Base-by-base conservation (phyloP, 2,888 invertebrate genomes). In the Synergus gifuensis region DNA sequence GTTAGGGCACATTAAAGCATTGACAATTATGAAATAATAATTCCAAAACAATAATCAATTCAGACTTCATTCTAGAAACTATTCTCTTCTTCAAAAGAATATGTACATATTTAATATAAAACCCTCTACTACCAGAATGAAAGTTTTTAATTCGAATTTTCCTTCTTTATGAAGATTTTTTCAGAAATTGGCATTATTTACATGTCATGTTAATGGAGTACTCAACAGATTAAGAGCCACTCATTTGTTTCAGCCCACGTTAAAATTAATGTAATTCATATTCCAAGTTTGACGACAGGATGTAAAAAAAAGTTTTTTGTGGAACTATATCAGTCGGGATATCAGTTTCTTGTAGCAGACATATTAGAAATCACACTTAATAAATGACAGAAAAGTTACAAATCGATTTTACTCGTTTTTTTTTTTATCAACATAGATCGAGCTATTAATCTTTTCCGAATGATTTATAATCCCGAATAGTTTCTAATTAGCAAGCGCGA, bases 191-290 rank as follows among this genome's bases (percentile, higher is more conserved):
- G 11, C 14, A 46, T 46, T n/a, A 67, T 28, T 63, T 63, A 14
- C 16, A 16, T n/a, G 22, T 11, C 28, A 46, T 69, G 49, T 16
- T 42, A 69, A 69, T 49, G 0, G 69, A 69, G 49, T 64, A 16
- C 40, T 64, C 64, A 36, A 36, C 28, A 58, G 40, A 76, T 60
- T 42, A 18, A 14, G 76, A 66, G 63, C 49, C 40, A 22, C 42
- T 60, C 67, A 64, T 69, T 77, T 77, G 60, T 60, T 76, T 16
- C 60, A 67, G 54, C 60, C 69, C 69, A 28, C 49, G n/a, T 46
- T 16, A 54, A 54, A 54, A n/a, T n/a, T 67, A 67, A 28, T 4
- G 12, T 69, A 4, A 5, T 69, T 69, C 16, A 16, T n/a, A 46
- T 16, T 14, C 49, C 16, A 14, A 46, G 18, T 44, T 49, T 69